Conservation (phyloP, 2,797 vertebrate species). For the Peromyscus aztecus region DNA sequence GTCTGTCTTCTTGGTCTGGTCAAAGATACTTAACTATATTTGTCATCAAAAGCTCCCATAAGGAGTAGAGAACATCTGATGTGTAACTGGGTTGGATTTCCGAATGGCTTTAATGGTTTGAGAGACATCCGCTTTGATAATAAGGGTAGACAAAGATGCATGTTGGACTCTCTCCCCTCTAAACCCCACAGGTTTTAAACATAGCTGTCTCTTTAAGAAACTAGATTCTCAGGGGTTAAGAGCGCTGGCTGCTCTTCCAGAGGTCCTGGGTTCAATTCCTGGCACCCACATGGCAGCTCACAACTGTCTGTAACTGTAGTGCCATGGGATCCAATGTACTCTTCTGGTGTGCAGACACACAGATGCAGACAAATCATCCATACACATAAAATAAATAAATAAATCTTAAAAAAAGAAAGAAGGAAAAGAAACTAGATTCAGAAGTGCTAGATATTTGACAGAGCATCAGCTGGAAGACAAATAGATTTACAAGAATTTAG, state of each 20-base stretch:
- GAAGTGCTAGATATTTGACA: neutral
- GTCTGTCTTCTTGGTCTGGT: neutral
- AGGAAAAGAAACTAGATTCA: neutral
- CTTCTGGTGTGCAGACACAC: neutral
- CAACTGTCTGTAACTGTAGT: neutral
- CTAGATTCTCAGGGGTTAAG: neutral
- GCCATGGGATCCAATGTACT: neutral
- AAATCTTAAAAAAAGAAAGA: neutral
- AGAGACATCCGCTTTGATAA: neutral
- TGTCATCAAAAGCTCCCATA: neutral
- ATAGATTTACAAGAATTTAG: neutral
- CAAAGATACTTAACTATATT: neutral
- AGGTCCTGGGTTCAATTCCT: neutral
- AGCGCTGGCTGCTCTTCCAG: neutral
- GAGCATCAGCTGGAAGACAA: constrained; percentile 21
- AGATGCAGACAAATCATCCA: neutral
- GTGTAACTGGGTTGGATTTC: neutral
- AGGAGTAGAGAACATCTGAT: neutral
- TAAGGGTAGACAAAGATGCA: neutral
- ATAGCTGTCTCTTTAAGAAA: neutral
- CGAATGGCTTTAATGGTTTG: neutral
- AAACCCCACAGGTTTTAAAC: neutral
- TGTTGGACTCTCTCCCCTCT: neutral
- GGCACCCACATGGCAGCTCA: neutral
- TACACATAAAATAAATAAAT: neutral